These are phyloP conservation scores for Myoxocephalus aenaeus DNA, from an alignment of 2,797 vertebrate genomes.

Conservation along the genomic window DNA sequence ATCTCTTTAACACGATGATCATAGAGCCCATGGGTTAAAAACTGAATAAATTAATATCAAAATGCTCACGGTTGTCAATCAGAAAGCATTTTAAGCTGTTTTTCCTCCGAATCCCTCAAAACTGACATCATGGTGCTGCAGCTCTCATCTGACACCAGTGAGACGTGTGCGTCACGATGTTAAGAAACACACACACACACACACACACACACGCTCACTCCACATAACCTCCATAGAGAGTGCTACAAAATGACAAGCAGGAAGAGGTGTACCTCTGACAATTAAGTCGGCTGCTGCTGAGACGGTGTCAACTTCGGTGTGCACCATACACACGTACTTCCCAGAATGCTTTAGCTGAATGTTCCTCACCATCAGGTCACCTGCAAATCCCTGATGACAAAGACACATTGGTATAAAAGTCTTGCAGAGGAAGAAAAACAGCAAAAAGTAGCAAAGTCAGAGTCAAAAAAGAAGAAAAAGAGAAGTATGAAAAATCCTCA, in stretches of 20 bases:
- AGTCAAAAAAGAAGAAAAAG: not conserved
- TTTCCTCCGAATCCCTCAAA: constrained; percentile 17
- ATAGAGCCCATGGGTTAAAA: not conserved
- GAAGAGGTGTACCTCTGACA: constrained; percentile 86
- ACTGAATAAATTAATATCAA: constrained; percentile 23
- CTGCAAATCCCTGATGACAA: constrained; percentile 85
- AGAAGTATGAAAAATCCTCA: constrained; percentile 21
- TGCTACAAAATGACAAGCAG: constrained; percentile 32
- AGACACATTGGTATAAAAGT: constrained; percentile 23
- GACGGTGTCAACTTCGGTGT: constrained; percentile 88
- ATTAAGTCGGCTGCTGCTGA: constrained; percentile 87
- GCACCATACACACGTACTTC: constrained; percentile 88
- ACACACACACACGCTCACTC: not conserved
- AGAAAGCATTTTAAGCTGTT: constrained; percentile 13
- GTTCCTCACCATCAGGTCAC: constrained; percentile 93
- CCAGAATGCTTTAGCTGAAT: constrained; percentile 91
- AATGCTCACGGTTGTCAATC: constrained; percentile 8
- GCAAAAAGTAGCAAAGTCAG: constrained; percentile 18
- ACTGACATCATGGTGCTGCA: constrained; percentile 17
- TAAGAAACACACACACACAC: not conserved
- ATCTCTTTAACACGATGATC: constrained; percentile 14
- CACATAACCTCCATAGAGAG: constrained; percentile 34
- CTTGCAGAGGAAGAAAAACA: not conserved
- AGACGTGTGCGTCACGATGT: constrained; percentile 12
- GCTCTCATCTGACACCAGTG: constrained; percentile 39